These are phyloP conservation scores for Sinohyriopsis cumingii DNA, from an alignment of 2,888 invertebrate genomes.

Conservation along the genomic window DNA sequence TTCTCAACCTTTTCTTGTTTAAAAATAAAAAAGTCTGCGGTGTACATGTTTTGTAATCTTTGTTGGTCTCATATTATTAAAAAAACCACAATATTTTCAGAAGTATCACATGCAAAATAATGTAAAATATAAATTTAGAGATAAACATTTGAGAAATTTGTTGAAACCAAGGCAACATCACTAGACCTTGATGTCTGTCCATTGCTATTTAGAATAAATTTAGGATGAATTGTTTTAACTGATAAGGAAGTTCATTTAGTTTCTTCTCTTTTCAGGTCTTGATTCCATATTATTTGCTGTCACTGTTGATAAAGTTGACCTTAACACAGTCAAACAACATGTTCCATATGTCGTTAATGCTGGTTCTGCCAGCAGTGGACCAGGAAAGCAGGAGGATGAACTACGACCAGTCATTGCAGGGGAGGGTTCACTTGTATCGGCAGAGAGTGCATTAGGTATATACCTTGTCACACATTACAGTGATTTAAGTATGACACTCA, in stretches of 20 bases:
- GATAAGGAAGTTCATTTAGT: not conserved
- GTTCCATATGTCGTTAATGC: too few species aligned
- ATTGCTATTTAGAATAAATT: not conserved
- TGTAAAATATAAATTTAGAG: too few species aligned
- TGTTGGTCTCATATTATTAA: too few species aligned
- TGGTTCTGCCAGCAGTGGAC: not conserved
- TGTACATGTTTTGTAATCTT: too few species aligned
- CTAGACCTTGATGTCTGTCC: not conserved
- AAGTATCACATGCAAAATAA: too few species aligned
- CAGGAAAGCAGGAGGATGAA: slow-evolving; percentile 46
- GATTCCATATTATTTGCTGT: slow-evolving; percentile 93
- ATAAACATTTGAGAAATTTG: too few species aligned
- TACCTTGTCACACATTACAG: not conserved
- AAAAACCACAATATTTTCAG: too few species aligned
- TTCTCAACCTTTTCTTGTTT: too few species aligned
- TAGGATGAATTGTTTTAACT: too few species aligned
- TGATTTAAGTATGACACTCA: not conserved
- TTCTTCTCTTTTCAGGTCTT: slow-evolving; percentile 78
- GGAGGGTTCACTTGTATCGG: slow-evolving; percentile 27
- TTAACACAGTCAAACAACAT: slow-evolving; percentile 76
- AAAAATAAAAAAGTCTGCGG: too few species aligned
- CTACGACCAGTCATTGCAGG: slow-evolving; percentile 63
- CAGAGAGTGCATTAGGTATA: not conserved
- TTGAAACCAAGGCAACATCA: too few species aligned
- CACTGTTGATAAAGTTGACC: slow-evolving; percentile 86